Base-by-base conservation (phyloP, 2,888 invertebrate genomes). In the Flexamia atlantica region DNA sequence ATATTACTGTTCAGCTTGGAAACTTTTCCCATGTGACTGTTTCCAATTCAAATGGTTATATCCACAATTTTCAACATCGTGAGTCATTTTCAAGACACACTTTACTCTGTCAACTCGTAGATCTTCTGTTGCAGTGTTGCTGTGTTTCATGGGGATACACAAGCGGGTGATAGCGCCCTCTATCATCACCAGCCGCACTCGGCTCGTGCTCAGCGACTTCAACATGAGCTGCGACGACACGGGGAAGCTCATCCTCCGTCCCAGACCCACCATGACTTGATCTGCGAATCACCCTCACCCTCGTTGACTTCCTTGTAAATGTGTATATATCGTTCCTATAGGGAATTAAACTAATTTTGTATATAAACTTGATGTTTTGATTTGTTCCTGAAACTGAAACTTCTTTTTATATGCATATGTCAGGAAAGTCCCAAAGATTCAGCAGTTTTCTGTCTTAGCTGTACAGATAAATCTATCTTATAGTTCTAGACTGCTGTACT, bases 151-250 rank as follows among this genome's bases (percentile, higher is more conserved):
- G 91, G 99, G 99, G 50, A 97, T 99, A 74, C 99, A 99, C 90
- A 96, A 98, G 90, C 93, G 98, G 89, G 98, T 99, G 14, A 97
- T 99, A 86, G 98, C 99, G 4, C 98, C 99, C 0, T 97, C 97
- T 87, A 98, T 99, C 86, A 97, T 99, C 88, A 98, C 98, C 0
- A 95, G 97, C 0, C 92, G 99, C 86, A 97, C 98, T 68, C 92
- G 98, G 84, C 94, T 94, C 80, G 98, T 98, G 0, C 92, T 99
- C 82, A 95, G 95, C 64, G 98, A 99, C 91, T 99, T 98, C 90
- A 99, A 99, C 90, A 98, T 99, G 98, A 98, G 98, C 30, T 99
- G 99, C 90, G 98, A 98, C 89, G 98, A 99, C 89, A 97, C 97
- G 40, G 98, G 98, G 84, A 98, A 98, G 91, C 92, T 99, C 76